Base-by-base conservation (phyloP, 2,113 vertebrate genomes). In the Embiotoca jacksoni region DNA sequence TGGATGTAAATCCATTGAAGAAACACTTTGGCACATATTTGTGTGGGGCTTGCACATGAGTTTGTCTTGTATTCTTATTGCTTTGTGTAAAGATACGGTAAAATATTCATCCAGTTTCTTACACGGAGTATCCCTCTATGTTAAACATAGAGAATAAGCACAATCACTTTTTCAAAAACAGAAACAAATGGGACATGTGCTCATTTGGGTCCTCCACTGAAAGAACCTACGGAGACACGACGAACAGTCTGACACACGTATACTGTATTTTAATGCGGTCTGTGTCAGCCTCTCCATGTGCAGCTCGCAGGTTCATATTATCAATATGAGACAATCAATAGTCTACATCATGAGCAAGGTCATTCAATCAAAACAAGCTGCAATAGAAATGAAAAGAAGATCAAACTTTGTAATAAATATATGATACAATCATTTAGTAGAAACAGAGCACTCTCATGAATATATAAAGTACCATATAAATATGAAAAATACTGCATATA, bases 1-100 rank as follows among this genome's bases (percentile, higher is more conserved):
- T 89, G 83, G 75, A 89, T 90, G 83, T 87, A 89, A 86, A 83
- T 85, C 87, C 77, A 85, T 71, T 85, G 88, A 86, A 89, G 86
- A 80, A 91, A 85, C 75, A 80, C 73, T 67, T 86, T 84, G 79
- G 71, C 60, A 90, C 81, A 86, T 86, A 91, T 90, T 90, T 91
- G 83, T 70, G 82, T 68, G 73, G 58, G 52, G 58, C 56, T 82
- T 68, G 64, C 85, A 84, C 79, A 82, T 16, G 70, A 71, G 67
- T 85, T 91, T 83, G 83, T 85, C 75, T 89, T 85, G 86, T 81
- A 84, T 88, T 55, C 64, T 78, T 67, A 85, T 85, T 87, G 89
- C 72, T 89, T 52, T 80, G 75, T 78, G 85, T 70, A 86, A 91
- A 90, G 78, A 88, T 71, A 79, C 16, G 13, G 79, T 91, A 3